phyloP scores from a whole-genome alignment of 2,797 vertebrate species.

The Sylvilagus floridanus region DNA sequence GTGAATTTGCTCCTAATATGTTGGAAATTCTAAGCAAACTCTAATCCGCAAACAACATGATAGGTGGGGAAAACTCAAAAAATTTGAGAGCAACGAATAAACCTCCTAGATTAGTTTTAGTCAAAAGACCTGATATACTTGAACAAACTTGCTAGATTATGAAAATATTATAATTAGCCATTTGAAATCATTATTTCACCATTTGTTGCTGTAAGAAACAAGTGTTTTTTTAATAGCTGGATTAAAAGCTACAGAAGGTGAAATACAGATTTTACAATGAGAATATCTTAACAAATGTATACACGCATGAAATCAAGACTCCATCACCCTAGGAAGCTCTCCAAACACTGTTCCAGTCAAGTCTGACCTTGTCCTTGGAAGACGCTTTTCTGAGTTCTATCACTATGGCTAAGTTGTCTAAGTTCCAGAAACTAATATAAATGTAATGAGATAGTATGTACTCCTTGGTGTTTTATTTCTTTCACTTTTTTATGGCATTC shows the following conservation, averaged over 20 bases:
- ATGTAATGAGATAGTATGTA: neutral
- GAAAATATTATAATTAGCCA: conserved; percentile 50
- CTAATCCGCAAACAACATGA: neutral
- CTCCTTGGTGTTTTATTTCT: neutral
- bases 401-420: neutral
- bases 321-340: neutral
- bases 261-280: conserved; percentile 24
- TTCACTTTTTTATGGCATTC: neutral
- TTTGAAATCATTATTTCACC: conserved; percentile 17
- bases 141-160: neutral
- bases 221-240: neutral
- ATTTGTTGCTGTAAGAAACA: neutral
- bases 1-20: conserved; percentile 9
- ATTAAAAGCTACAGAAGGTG: neutral
- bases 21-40: conserved; percentile 20
- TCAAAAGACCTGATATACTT: conserved; percentile 1
- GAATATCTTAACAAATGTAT: neutral
- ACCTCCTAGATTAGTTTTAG: neutral
- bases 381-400: neutral
- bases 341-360: neutral
- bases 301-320: neutral
- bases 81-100: conserved; percentile 2
- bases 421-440: neutral
- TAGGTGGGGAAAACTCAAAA: neutral
- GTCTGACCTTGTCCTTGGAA: neutral